phyloP scores from a whole-genome alignment of 2,113 vertebrate species.

The Phalacrocorax pelagicus region DNA sequence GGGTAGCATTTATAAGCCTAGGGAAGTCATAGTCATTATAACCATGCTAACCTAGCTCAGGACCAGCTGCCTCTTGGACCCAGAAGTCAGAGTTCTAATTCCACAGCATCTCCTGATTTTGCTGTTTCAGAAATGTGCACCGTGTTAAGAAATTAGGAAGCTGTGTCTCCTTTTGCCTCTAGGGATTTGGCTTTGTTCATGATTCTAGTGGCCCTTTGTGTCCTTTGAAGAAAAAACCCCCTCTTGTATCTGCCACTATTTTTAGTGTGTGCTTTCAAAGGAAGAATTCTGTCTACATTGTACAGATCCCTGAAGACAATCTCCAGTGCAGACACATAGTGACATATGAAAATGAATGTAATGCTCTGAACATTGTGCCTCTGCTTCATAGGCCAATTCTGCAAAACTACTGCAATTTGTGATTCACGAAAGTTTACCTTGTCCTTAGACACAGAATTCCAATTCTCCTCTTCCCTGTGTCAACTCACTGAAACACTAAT shows the following conservation, averaged over 20 bases:
- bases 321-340: background rate
- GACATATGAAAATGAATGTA: background rate
- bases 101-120: background rate
- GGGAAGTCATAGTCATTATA: background rate
- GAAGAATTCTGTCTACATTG: background rate
- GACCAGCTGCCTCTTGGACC: background rate
- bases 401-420: background rate
- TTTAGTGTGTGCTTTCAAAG: slow-evolving; percentile 2
- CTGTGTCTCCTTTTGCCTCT: background rate
- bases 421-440: background rate
- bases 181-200: background rate
- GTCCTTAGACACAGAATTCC: background rate
- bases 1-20: background rate
- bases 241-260: background rate
- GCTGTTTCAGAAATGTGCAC: background rate
- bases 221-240: background rate
- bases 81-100: background rate
- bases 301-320: background rate
- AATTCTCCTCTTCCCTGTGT: background rate
- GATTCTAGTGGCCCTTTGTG: background rate
- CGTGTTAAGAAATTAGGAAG: background rate
- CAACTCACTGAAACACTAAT: background rate
- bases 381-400: background rate
- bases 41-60: background rate
- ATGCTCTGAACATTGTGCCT: background rate